A percentile compares a stretch with the other conserved stretches of the same genome.
Conservation (phyloP, 1,140 invertebrate genomes). For the Drosophila nasuta region DNA sequence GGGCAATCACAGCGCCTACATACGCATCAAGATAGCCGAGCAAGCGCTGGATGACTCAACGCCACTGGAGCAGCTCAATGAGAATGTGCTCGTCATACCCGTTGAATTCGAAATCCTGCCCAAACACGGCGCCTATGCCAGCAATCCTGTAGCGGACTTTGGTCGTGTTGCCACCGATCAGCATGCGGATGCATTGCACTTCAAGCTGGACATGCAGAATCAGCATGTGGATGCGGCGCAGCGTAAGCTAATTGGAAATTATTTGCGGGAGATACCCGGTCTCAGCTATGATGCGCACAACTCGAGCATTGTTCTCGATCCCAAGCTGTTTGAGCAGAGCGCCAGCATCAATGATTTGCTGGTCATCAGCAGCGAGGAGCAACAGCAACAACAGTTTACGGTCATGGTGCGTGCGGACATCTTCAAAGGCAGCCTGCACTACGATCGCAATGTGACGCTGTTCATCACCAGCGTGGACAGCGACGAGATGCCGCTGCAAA, state of each 20-base stretch:
- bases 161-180: conserved; percentile 85
- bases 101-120: conserved; percentile 94
- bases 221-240: conserved; percentile 45
- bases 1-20: conserved; percentile 85
- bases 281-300: conserved; percentile 61
- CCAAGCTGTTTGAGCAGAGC: conserved; percentile 60
- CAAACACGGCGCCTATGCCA: conserved; percentile 90
- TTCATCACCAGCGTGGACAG: conserved; percentile 57
- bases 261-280: conserved; percentile 63
- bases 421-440: conserved; percentile 68
- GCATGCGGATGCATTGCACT: conserved; percentile 40
- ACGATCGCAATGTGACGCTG: conserved; percentile 63
- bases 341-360: conserved; percentile 62
- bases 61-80: conserved; percentile 43
- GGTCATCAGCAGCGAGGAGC: conserved; percentile 25
- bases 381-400: conserved; percentile 53
- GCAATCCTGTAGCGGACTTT: conserved; percentile 93
- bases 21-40: conserved; percentile 81
- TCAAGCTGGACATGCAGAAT: conserved; percentile 70
- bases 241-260: conserved; percentile 55
- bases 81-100: conserved; percentile 90
- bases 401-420: conserved; percentile 73
- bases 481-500: conserved; percentile 35
- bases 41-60: conserved; percentile 24
- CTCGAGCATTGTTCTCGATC: conserved; percentile 64